phyloP scores from a whole-genome alignment of 2,113 vertebrate species.

The Mustela lutreola region DNA sequence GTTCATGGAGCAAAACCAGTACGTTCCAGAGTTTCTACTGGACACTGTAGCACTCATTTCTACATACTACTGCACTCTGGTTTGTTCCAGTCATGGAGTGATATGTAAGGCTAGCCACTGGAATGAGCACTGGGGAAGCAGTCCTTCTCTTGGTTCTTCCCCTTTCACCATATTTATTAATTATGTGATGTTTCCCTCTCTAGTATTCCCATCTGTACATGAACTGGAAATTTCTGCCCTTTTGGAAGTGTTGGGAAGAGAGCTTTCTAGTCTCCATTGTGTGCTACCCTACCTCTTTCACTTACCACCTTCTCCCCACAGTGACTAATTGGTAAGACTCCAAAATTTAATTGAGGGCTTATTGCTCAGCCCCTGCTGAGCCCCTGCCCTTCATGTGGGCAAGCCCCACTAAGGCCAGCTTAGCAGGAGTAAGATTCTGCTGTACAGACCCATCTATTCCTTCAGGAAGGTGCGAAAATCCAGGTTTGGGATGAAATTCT shows the following conservation, averaged over 20 bases:
- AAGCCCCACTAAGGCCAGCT: not conserved
- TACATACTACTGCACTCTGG: not conserved
- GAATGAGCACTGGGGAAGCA: not conserved
- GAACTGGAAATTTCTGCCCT: conserved; percentile 28
- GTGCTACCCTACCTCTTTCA: not conserved
- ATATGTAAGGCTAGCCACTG: not conserved
- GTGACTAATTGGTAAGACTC: not conserved
- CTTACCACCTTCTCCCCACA: not conserved
- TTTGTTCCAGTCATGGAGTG: not conserved
- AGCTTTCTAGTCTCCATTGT: not conserved
- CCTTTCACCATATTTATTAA: not conserved
- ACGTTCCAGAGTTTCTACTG: not conserved
- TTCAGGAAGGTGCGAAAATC: not conserved
- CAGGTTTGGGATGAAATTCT: conserved; percentile 41
- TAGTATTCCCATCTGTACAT: not conserved
- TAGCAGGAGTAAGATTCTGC: not conserved
- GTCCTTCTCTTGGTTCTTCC: conserved; percentile 28
- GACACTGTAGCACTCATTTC: not conserved
- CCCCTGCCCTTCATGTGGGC: not conserved
- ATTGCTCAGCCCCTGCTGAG: not conserved
- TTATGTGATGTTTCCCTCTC: not conserved
- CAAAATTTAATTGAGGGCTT: not conserved
- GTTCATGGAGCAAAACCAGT: conserved; percentile 22
- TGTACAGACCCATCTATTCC: not conserved
- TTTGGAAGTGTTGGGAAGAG: not conserved